phyloP scores from a whole-genome alignment of 2,797 vertebrate species.

The Momotus momota region DNA sequence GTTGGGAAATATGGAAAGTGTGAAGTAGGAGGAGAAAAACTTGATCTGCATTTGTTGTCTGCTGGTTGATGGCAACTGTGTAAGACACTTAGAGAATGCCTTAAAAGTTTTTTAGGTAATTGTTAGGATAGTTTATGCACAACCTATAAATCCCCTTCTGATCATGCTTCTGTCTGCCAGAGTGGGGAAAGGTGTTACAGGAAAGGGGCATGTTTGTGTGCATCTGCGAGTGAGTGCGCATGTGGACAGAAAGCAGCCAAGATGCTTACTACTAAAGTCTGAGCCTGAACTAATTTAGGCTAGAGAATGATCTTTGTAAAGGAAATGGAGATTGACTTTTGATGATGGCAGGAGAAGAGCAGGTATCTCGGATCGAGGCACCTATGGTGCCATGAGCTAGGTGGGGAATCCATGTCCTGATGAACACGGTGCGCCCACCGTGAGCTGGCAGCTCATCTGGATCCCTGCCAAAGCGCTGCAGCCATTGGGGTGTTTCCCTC shows the following conservation, averaged over 20 bases:
- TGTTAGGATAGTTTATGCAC: slow-evolving; percentile 20
- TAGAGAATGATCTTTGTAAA: not conserved
- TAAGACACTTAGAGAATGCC: slow-evolving; percentile 39
- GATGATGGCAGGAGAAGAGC: not conserved
- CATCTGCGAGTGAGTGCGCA: not conserved
- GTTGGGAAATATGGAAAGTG: slow-evolving; percentile 66
- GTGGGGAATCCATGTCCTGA: not conserved
- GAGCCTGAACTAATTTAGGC: not conserved
- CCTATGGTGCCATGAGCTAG: not conserved
- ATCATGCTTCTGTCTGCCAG: not conserved
- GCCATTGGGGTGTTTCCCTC: not conserved
- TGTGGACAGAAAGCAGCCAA: not conserved
- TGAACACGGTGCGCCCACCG: rapidly evolving
- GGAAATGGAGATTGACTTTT: not conserved
- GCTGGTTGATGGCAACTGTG: slow-evolving; percentile 57
- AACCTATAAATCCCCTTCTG: slow-evolving; percentile 26
- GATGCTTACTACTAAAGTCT: not conserved
- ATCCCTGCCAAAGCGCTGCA: rapidly evolving
- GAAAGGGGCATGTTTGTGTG: not conserved
- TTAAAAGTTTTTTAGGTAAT: slow-evolving; percentile 53
- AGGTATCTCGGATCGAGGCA: not conserved
- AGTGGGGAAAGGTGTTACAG: not conserved
- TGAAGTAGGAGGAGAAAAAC: slow-evolving; percentile 60
- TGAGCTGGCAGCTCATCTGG: not conserved
- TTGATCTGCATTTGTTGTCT: slow-evolving; percentile 47